These are phyloP conservation scores for Drosophila subsilvestris DNA, from an alignment of 2,888 invertebrate species.

Conservation along the genomic window DNA sequence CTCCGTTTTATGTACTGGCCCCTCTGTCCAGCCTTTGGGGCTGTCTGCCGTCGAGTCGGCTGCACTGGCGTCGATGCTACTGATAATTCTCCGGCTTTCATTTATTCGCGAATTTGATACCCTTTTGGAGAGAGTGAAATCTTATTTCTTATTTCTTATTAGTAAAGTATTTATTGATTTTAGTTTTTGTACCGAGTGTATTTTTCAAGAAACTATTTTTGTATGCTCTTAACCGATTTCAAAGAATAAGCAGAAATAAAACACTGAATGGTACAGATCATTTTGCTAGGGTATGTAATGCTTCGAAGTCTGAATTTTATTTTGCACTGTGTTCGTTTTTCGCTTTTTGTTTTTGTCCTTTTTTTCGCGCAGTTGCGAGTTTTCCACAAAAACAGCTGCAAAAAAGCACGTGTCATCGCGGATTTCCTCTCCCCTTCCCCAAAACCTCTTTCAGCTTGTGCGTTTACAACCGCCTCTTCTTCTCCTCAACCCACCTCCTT, in stretches of 20 bases:
- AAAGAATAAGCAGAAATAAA: not conserved
- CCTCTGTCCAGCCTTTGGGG: conserved; percentile 17
- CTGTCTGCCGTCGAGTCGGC: conserved; percentile 29
- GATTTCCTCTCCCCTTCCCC: conserved; percentile 55
- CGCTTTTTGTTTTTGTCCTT: conserved; percentile 69
- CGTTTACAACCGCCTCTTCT: conserved; percentile 61
- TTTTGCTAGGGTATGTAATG: not conserved
- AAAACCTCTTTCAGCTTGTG: conserved; percentile 56
- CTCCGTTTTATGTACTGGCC: not conserved
- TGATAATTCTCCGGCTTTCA: not conserved
- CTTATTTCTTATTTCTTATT: too few species aligned
- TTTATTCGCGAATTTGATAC: not conserved
- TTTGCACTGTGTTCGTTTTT: conserved; percentile 49
- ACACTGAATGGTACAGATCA: not conserved
- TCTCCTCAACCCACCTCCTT: not conserved
- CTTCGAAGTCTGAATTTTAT: conserved; percentile 5
- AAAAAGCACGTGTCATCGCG: conserved; percentile 83
- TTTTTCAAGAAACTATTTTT: too few species aligned
- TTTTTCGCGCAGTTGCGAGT: conserved; percentile 74
- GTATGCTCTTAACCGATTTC: not conserved
- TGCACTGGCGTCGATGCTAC: conserved; percentile 23
- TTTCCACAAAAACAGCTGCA: conserved; percentile 82
- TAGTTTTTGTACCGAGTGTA: too few species aligned
- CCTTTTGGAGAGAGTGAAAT: not conserved
- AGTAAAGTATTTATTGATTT: too few species aligned